Evolutionary conservation across 2,113 vertebrate genomes (phyloP).

Genomic region (Hippocampus zosterae): DNA sequence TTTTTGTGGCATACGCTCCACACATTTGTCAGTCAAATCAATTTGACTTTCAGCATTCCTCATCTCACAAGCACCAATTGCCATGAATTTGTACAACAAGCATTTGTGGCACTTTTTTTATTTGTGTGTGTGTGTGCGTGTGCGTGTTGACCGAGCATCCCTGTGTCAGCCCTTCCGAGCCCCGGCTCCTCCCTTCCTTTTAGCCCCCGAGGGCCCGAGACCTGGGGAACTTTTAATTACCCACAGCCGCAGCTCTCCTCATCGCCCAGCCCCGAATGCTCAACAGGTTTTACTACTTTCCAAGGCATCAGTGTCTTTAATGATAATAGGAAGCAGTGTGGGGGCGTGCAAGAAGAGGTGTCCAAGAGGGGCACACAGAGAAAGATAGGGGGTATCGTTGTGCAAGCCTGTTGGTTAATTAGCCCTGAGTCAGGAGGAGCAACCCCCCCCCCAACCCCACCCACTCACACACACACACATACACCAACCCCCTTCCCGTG

Average conservation of each 20-base stretch:
- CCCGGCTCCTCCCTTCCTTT: conserved; percentile 58
- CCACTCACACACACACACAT: too few species aligned
- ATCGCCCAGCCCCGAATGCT: conserved; percentile 78
- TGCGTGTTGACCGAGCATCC: conserved; percentile 18
- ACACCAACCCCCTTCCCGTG: conserved; percentile 46
- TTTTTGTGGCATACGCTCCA: background rate
- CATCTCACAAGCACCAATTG: background rate
- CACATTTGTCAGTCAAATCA: background rate
- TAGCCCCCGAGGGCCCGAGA: conserved; percentile 78
- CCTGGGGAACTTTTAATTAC: conserved; percentile 94
- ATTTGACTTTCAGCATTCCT: background rate
- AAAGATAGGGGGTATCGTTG: conserved; percentile 65
- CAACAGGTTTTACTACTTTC: conserved; percentile 84
- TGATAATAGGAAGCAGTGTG: conserved; percentile 84
- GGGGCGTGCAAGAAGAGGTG: conserved; percentile 53
- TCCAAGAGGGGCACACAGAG: conserved; percentile 52
- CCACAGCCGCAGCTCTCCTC: conserved; percentile 67
- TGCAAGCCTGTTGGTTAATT: conserved; percentile 76
- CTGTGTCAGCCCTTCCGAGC: conserved; percentile 22
- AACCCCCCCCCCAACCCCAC: conserved; percentile 13
- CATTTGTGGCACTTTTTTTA: background rate
- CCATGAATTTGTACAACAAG: background rate
- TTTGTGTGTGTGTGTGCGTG: background rate
- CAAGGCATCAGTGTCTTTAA: conserved; percentile 76
- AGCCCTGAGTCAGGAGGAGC: conserved; percentile 57